Evolutionary conservation across 2,797 vertebrate species (phyloP), one percentile per base, ranked within the genome.

Genomic region (Crenichthys baileyi): DNA sequence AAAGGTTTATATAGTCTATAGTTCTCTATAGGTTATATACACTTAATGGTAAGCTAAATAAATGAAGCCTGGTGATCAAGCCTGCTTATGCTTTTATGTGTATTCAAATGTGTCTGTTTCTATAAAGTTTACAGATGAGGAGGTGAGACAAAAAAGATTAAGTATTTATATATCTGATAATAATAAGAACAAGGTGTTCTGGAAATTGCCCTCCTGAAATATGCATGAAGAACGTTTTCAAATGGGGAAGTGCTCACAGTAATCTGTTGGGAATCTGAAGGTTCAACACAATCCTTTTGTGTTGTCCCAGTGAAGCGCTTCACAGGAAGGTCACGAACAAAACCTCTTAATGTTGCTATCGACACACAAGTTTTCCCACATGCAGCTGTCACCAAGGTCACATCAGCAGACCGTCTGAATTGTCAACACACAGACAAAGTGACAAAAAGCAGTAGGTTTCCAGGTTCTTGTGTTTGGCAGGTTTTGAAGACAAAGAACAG

Each of bases 341-440:
- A 89, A 86, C 70, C 79, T 58, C 61, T 75, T 31, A 41, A 73
- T 24, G 55, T 48, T 9, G 26, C 46, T 70, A 41, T 80, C 51
- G 51, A 65, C 0, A 50, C 46, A 65, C n/a, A 31, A 79, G 75
- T 9, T 79, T 75, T 78, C 79, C 82, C 86, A 88, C 90, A 85
- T 90, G 87, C 88, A 91, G 87, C 86, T 85, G 85, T 87, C 86
- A 77, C 79, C 56, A 75, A 72, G 81, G 72, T 74, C 80, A 39
- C 48, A 39, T 76, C 6, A 76, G 81, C 72, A 83, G 71, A 76
- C 48, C 0, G 79, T 70, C 71, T 86, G 85, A 88, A 85, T 90
- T 90, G 88, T 91, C 83, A 81, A 88, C 79, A 67, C 86, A 31
- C 31, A 2, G 79, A 61, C 56, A 78, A 53, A 77, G 51, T 68